Evolutionary conservation across 2,113 vertebrate genomes (phyloP), one percentile per base, ranked within the genome.

Genomic region (Leptocoma aspasia): DNA sequence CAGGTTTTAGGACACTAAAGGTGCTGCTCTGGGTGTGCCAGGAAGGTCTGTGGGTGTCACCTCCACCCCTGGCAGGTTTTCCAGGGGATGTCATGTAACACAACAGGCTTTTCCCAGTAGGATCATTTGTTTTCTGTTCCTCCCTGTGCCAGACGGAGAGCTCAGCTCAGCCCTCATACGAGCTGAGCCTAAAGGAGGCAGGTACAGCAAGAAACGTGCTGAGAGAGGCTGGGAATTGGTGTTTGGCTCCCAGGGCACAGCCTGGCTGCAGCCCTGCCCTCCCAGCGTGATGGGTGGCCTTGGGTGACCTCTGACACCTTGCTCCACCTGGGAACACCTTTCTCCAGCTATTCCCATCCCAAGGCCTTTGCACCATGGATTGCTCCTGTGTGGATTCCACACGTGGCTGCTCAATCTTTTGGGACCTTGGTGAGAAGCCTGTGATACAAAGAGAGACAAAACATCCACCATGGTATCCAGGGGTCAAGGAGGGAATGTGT

Each of bases 381-480:
- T 44, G 45, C 45, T 80, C 37, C 87, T 56, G 22, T n/a, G 1
- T 1, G 10, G 15, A 6, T 52, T 44, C 22, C 45, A 52, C 7
- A 2, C 8, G 0, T 2, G 28, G 13, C 85, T 54, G 14, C 42
- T 21, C 39, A 42, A 19, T 21, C 54, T 78, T 52, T 45, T 30
- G 88, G 41, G 63, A 66, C 22, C 30, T 47, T 20, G 26, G 3
- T 17, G 68, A 44, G 41, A 78, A 64, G 12, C 30, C 37, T 35
- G 44, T 2, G 13, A 66, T 1, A 30, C 16, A 65, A 18, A 45
- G 33, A 42, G 54, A 88, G 26, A 24, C 37, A 44, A 61, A 82
- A 41, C 41, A 65, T 7, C 50, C 50, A 11, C 22, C n/a, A 0
- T 1, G 16, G 41, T 3, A 27, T 9, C 44, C n/a, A 6, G 1